Percentiles rank a stretch among this genome's conserved stretches.
Conservation (phyloP, 2,113 vertebrate species). For the Empidonax traillii region DNA sequence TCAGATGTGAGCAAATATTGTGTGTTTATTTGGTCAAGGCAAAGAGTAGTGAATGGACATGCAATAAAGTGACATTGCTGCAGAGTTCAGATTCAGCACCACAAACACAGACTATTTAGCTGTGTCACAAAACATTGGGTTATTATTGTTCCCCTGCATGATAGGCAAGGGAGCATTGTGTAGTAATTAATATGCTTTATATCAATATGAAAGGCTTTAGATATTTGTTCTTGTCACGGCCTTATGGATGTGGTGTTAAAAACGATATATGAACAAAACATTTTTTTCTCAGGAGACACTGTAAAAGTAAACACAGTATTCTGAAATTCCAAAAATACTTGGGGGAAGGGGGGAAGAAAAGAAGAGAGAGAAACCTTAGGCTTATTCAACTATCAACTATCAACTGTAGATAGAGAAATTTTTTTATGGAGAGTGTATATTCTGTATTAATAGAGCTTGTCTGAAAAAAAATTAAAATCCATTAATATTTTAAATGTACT, state of each 20-base stretch:
- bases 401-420: not conserved
- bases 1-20: not conserved
- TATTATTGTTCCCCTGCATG: not conserved
- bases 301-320: not conserved
- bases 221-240: not conserved
- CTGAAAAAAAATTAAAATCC: not conserved
- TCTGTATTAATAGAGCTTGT: not conserved
- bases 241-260: not conserved
- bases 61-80: not conserved
- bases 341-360: not conserved
- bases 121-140: not conserved
- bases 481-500: not conserved
- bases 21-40: not conserved
- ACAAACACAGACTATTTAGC: not conserved
- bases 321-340: not conserved
- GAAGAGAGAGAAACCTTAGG: not conserved
- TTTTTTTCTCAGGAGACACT: not conserved
- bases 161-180: not conserved
- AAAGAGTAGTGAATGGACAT: not conserved
- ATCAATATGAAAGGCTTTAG: not conserved
- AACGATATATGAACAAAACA: not conserved
- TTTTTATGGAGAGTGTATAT: not conserved
- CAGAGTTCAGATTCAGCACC: not conserved
- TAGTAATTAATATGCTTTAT: not conserved
- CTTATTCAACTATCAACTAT: not conserved